phyloP scores from a whole-genome alignment of 2,113 vertebrate genomes.

The Rhineura floridana region DNA sequence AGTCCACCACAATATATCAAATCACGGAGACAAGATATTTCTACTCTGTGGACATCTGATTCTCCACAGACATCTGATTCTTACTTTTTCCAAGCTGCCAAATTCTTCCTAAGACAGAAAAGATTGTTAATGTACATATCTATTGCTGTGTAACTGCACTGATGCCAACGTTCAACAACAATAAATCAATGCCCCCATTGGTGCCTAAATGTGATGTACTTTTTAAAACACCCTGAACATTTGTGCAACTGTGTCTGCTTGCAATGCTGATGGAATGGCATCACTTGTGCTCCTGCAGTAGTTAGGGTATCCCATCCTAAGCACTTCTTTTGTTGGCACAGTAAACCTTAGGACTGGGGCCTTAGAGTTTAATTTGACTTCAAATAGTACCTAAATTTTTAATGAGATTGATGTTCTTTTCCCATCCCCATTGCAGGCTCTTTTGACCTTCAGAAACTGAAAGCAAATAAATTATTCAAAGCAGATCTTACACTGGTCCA shows the following conservation, averaged over 20 bases:
- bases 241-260: neutral
- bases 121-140: conserved; percentile 50
- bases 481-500: conserved; percentile 57
- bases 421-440: conserved; percentile 46
- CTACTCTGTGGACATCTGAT: neutral
- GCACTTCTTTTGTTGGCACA: conserved; percentile 13
- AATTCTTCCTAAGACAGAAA: conserved; percentile 61
- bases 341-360: conserved; percentile 17
- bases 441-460: conserved; percentile 74
- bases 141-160: conserved; percentile 46
- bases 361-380: conserved; percentile 74
- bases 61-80: neutral
- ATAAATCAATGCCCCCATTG: conserved; percentile 62
- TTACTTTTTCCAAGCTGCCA: conserved; percentile 30
- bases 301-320: neutral
- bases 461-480: conserved; percentile 79
- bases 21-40: neutral
- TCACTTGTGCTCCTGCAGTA: neutral
- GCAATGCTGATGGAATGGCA: neutral
- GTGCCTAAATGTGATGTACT: neutral
- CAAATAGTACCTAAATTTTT: conserved; percentile 78
- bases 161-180: conserved; percentile 57
- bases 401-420: conserved; percentile 68
- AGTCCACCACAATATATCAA: neutral
- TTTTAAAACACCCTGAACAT: neutral